Evolutionary conservation across 1,140 invertebrate species (phyloP), one percentile per base, ranked within the genome.

Genomic region (Streblospio benedicti): DNA sequence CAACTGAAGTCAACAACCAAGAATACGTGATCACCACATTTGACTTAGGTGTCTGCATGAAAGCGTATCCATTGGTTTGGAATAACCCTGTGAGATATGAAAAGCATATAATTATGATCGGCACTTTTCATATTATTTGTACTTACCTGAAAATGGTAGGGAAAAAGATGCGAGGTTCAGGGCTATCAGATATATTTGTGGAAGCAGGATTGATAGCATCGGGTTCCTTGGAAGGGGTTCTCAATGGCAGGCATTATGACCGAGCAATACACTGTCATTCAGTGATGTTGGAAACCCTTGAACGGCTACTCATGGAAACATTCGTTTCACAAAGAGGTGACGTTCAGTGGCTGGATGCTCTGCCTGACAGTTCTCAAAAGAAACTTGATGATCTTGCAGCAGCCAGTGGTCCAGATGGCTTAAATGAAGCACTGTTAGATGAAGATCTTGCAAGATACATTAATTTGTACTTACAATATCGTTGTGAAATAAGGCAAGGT

Each of bases 401-500:
- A n/a, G 12, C 45, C 20, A 49, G 6, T 25, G 25, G 25, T 27
- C n/a, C 5, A 16, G 18, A 30, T 28, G 6, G 3, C 3, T 4
- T 12, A 27, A 16, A 52, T 4, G 20, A 5, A 5, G 50, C 50
- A 18, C 6, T 52, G 5, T 3, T 9, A 5, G 28, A 52, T 27
- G 6, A 18, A 14, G 12, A 25, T 28, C 38, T 35, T n/a, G 35
- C n/a, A n/a, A 38, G n/a, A n/a, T n/a, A 9, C 9, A n/a, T 38
- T 38, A n/a, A 38, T 38, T n/a, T 9, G 35, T 38, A 38, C n/a
- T n/a, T 9, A 52, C 6, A 5, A 12, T 5, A 28, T n/a, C 25
- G 54, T 41, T 3, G 47, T 31, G n/a, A 14, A 2, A 54, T 60
- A 6, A n/a, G 35, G 50, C 5, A 54, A 33, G 59, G 56, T 14